These are phyloP conservation scores for Cylindroiulus punctatus DNA, from an alignment of 2,888 invertebrate species.

Conservation along the genomic window DNA sequence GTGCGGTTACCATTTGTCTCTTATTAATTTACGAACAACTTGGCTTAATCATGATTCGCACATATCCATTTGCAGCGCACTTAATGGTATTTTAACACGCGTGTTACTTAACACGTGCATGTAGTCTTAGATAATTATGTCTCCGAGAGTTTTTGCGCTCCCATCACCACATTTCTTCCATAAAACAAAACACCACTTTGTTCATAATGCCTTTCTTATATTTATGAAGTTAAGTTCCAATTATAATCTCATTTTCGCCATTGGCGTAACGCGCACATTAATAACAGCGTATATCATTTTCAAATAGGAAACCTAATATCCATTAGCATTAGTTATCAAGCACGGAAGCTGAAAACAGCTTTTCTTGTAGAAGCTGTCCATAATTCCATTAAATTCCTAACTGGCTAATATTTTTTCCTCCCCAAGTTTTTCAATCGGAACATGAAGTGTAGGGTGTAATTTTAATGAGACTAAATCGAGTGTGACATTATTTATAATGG, in stretches of 20 bases:
- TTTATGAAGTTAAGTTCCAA: conserved; percentile 28
- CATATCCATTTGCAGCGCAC: neutral
- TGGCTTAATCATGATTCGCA: neutral
- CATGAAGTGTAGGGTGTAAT: neutral
- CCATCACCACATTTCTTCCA: neutral
- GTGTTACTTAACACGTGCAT: neutral
- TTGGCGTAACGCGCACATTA: neutral
- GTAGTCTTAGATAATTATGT: neutral
- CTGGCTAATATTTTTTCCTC: conserved; percentile 30
- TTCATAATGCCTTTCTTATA: conserved; percentile 11
- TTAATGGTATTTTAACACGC: conserved; percentile 7
- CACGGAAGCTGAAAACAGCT: neutral
- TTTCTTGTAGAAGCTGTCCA: neutral
- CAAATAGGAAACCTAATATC: conserved; percentile 38
- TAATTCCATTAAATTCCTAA: conserved; percentile 28
- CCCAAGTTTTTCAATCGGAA: neutral
- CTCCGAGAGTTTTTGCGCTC: neutral
- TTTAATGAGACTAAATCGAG: conserved; percentile 30
- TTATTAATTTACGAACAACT: conserved; percentile 35
- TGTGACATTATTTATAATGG: conserved; percentile 7
- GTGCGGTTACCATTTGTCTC: neutral
- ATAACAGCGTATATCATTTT: conserved; percentile 22
- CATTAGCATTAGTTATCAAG: conserved; percentile 50
- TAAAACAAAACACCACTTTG: neutral
- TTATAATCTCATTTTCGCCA: conserved; percentile 42